Percentiles rank a stretch among this genome's conserved stretches.
Evolutionary conservation across 1,140 invertebrate genomes (phyloP).

Genomic region (Micrasema longulum): DNA sequence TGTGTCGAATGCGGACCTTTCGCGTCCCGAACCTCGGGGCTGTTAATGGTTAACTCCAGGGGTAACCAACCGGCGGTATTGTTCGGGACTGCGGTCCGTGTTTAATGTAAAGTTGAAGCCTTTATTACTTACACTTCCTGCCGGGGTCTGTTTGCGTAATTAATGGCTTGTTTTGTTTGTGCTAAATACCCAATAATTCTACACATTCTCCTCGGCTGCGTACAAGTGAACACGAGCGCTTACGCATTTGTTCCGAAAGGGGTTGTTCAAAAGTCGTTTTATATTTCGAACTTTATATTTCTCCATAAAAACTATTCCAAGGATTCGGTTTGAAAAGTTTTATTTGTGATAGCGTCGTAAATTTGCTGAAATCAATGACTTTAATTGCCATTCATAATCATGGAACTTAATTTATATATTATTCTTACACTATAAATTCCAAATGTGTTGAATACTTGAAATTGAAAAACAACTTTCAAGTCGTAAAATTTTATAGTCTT

Average conservation of each 20-base stretch:
- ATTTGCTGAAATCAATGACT: not conserved
- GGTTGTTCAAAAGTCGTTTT: slow-evolving; percentile 13
- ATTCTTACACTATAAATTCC: too few relatives aligned
- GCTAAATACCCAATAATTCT: slow-evolving; percentile 55
- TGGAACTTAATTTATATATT: too few relatives aligned
- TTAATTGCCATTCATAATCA: not conserved
- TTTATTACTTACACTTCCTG: slow-evolving; percentile 54
- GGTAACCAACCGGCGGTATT: slow-evolving; percentile 42
- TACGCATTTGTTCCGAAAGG: slow-evolving; percentile 32
- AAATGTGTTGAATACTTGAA: too few relatives aligned
- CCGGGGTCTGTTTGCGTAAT: slow-evolving; percentile 55
- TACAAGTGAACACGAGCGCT: slow-evolving; percentile 15
- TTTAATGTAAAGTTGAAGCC: slow-evolving; percentile 53
- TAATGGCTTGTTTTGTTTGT: slow-evolving; percentile 55
- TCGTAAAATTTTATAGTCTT: too few relatives aligned
- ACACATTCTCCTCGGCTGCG: slow-evolving; percentile 36
- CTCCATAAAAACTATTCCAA: not conserved
- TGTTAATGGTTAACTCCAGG: slow-evolving; percentile 12
- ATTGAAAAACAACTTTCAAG: too few relatives aligned
- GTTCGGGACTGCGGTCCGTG: slow-evolving; percentile 44
- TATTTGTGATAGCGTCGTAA: slow-evolving; percentile 1
- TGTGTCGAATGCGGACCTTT: not conserved
- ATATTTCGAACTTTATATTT: slow-evolving; percentile 19
- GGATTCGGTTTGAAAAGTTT: not conserved
- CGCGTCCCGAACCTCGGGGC: not conserved